Conservation (phyloP, 2,797 vertebrate genomes). For the Myripristis jacobus region DNA sequence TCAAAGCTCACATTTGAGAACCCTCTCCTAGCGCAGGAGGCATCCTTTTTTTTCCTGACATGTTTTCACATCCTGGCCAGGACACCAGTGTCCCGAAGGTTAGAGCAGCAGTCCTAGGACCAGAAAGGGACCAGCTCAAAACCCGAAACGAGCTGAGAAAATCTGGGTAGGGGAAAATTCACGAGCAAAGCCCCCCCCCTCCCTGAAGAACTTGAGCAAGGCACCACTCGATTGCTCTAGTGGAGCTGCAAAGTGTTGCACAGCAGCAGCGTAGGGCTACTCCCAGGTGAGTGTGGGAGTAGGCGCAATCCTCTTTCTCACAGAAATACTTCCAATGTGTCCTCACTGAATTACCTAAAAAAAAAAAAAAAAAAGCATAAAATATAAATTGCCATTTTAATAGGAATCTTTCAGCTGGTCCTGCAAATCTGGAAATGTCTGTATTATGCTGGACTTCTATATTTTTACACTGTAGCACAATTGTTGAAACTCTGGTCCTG, state of each 20-base stretch:
- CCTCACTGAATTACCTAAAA: background rate
- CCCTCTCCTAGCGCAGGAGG: conserved; percentile 18
- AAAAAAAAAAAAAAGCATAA: background rate
- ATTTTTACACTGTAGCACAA: background rate
- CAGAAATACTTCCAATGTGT: background rate
- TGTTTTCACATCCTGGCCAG: conserved; percentile 25
- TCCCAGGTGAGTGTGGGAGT: background rate
- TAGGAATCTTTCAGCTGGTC: background rate
- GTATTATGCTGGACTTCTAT: background rate
- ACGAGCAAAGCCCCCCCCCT: conserved; percentile 38
- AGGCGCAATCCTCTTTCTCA: background rate
- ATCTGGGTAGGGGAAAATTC: conserved; percentile 16
- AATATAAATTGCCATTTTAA: background rate
- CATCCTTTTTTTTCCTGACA: conserved; percentile 8
- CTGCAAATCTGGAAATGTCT: background rate
- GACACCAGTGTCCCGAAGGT: conserved; percentile 38
- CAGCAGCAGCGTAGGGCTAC: background rate
- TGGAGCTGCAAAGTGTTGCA: conserved; percentile 35
- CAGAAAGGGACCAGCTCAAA: conserved; percentile 29
- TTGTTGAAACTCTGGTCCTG: conserved; percentile 21
- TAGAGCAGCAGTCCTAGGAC: conserved; percentile 27
- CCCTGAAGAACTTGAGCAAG: conserved; percentile 16
- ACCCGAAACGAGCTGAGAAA: background rate
- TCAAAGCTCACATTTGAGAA: conserved; percentile 61
- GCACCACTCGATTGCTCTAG: conserved; percentile 17